Evolutionary conservation across 2,113 vertebrate genomes (phyloP).

Genomic region (Catharus fuscescens): DNA sequence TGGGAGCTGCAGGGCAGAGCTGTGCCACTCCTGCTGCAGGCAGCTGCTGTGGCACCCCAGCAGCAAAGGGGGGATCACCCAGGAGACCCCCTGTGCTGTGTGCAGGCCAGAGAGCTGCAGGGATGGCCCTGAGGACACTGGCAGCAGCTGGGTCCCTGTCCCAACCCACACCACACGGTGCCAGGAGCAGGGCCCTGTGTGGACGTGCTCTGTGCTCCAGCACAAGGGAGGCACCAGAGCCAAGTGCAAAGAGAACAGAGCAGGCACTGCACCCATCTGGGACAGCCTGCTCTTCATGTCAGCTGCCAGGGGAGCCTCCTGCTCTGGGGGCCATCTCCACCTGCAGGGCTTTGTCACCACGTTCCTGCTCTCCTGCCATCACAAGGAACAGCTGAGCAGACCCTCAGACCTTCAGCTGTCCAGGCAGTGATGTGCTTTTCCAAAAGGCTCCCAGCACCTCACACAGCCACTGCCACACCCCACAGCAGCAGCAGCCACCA

Average conservation of each 20-base stretch:
- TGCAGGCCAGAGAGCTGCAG: accelerated
- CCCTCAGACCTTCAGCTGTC: not conserved
- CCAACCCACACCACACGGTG: accelerated
- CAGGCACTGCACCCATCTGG: not conserved
- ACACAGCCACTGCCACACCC: not conserved
- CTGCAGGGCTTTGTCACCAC: not conserved
- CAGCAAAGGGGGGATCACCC: not conserved
- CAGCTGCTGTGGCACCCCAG: not conserved
- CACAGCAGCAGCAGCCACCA: not conserved
- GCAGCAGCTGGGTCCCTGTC: not conserved
- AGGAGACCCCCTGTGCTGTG: not conserved
- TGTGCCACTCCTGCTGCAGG: not conserved
- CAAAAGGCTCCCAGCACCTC: not conserved
- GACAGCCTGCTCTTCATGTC: not conserved
- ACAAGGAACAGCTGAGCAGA: not conserved
- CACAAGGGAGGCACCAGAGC: not conserved
- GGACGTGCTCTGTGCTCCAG: not conserved
- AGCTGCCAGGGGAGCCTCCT: not conserved
- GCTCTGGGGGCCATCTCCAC: not conserved
- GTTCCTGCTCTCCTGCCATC: not conserved
- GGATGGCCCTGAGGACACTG: not conserved
- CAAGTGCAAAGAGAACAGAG: not conserved
- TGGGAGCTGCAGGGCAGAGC: not conserved
- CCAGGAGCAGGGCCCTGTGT: accelerated
- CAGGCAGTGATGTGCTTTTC: not conserved